Evolutionary conservation across 2,888 invertebrate species (phyloP), one percentile per base, ranked within the genome.

Genomic region (Diachrysia chrysitis): DNA sequence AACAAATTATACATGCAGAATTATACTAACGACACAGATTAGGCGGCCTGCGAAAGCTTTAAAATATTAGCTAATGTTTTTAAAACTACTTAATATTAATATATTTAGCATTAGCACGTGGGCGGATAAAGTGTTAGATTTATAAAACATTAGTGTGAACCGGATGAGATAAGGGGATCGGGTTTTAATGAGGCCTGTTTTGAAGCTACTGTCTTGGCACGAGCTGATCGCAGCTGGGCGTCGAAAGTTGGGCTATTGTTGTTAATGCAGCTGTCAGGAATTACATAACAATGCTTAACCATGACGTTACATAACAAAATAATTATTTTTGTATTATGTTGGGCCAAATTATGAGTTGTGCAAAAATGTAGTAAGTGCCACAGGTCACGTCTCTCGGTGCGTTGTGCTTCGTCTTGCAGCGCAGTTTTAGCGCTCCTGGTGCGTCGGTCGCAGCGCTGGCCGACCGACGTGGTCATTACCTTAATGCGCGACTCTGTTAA

Each of bases 401-500:
- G 21, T n/a, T 0, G 25, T 56, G 42, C 58, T 53, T 21, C 37
- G 21, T 54, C 54, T 48, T 25, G 32, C 14, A 83, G 84, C 85
- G 82, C 63, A 79, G 83, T 90, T 84, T 92, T 90, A 90, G 79
- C 73, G 80, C 75, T 69, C 75, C 74, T 66, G 71, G 72, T 48
- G 72, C 61, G 63, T 74, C 60, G 78, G 78, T 81, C 78, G 83
- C 83, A 76, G 71, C 78, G 65, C 78, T 78, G 84, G 69, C 63
- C 73, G 67, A 75, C 73, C 73, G 83, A 87, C 84, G 81, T 82
- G 85, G 83, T 84, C 87, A 91, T 93, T 93, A 92, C 87, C 79
- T 88, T 92, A 93, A 92, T 91, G 89, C 89, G 85, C 85, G 82
- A 86, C 88, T 88, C 89, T 90, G 90, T 90, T 87, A 89, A 89